Conservation (phyloP, 2,888 invertebrate species). For the Drosophila atripex region DNA sequence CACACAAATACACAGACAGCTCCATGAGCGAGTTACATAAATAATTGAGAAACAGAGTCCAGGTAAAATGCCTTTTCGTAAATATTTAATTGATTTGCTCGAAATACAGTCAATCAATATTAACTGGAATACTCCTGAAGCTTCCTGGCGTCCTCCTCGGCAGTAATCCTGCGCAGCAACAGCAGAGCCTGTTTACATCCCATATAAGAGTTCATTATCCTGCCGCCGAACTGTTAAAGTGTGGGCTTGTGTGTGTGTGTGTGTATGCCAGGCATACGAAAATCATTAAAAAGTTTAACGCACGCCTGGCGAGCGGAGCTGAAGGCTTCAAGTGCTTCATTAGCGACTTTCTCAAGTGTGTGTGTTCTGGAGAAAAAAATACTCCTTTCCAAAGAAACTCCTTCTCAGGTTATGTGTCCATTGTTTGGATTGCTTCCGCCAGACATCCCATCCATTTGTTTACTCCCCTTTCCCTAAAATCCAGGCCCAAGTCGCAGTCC, state of each 20-base stretch:
- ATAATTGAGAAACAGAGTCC: slow-evolving; percentile 33
- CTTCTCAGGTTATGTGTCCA: slow-evolving; percentile 28
- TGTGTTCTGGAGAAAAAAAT: slow-evolving; percentile 24
- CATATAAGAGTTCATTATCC: slow-evolving; percentile 77
- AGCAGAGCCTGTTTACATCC: slow-evolving; percentile 33
- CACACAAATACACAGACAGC: background rate
- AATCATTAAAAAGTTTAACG: slow-evolving; percentile 72
- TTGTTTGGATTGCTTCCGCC: slow-evolving; percentile 62
- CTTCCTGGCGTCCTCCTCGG: background rate
- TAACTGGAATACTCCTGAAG: slow-evolving; percentile 17
- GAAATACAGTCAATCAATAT: slow-evolving; percentile 46
- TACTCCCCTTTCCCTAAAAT: slow-evolving; percentile 47
- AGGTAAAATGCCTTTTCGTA: slow-evolving; percentile 39
- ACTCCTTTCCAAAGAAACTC: slow-evolving; percentile 13
- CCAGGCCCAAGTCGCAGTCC: slow-evolving; percentile 27
- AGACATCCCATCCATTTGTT: slow-evolving; percentile 65
- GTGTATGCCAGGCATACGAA: slow-evolving; percentile 51
- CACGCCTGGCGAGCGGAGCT: slow-evolving; percentile 51
- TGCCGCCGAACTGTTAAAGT: slow-evolving; percentile 46
- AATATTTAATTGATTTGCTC: slow-evolving; percentile 50
- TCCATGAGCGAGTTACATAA: slow-evolving; percentile 45
- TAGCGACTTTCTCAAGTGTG: slow-evolving; percentile 75
- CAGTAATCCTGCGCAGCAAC: slow-evolving; percentile 51
- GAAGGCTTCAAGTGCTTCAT: slow-evolving; percentile 74
- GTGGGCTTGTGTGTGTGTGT: slow-evolving; percentile 23